Percentiles rank a stretch among this genome's conserved stretches.
These are phyloP conservation scores for Drosophila arawakana DNA, from an alignment of 1,140 invertebrate species.

Conservation along the genomic window DNA sequence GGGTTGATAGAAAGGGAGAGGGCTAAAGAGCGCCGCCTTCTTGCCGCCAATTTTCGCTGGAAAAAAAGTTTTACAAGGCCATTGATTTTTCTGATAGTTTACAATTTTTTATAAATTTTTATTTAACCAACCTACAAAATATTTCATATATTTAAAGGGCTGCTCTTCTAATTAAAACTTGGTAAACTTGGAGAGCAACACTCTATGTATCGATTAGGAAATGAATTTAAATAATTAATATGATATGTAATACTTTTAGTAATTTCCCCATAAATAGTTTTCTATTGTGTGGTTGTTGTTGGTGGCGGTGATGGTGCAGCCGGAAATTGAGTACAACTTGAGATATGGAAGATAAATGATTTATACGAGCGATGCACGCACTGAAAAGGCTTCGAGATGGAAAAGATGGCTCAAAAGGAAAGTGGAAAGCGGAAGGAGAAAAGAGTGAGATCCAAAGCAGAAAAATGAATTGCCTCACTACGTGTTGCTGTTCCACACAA, in stretches of 20 bases:
- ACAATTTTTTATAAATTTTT: neutral
- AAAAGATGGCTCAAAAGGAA: conserved; percentile 6
- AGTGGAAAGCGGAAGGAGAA: too few relatives aligned
- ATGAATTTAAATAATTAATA: conserved; percentile 25
- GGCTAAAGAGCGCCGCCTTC: neutral
- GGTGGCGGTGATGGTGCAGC: conserved; percentile 18
- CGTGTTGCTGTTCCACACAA: conserved; percentile 77
- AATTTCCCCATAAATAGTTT: conserved; percentile 50
- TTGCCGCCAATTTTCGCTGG: neutral
- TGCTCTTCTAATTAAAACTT: too few relatives aligned
- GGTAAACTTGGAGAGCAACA: neutral
- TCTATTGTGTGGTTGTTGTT: conserved; percentile 39
- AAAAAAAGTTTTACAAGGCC: neutral
- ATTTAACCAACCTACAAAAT: neutral
- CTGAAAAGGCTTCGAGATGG: neutral
- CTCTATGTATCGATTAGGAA: neutral
- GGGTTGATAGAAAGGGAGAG: too few relatives aligned
- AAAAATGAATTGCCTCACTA: conserved; percentile 71
- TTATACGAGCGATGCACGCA: conserved; percentile 66
- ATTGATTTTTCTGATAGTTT: neutral
- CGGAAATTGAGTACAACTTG: conserved; percentile 61
- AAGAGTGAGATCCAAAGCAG: conserved; percentile 9
- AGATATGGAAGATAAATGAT: conserved; percentile 62
- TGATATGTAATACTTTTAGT: conserved; percentile 5
- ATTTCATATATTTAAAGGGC: neutral